A percentile compares a stretch with the other conserved stretches of the same genome.
Conservation (phyloP, 2,797 vertebrate species). For the Malurus splendens region DNA sequence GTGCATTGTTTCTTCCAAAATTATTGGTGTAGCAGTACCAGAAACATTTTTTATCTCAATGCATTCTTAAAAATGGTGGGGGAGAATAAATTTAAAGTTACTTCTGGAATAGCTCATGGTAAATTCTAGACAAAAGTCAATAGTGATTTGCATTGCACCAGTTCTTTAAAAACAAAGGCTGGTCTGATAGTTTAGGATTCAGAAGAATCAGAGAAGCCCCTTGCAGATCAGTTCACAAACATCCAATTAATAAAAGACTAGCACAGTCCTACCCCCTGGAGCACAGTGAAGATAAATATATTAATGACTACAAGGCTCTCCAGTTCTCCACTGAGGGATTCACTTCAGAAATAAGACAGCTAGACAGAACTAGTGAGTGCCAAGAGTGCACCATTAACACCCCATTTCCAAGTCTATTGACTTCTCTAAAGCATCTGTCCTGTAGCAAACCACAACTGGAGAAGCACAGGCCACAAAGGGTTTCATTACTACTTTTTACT, state of each 20-base stretch:
- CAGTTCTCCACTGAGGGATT: not conserved
- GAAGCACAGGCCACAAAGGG: not conserved
- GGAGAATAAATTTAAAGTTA: not conserved
- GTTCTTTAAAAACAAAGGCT: not conserved
- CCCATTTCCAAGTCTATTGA: not conserved
- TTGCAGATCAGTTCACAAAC: not conserved
- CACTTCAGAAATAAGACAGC: not conserved
- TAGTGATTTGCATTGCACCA: not conserved
- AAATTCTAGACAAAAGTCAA: not conserved
- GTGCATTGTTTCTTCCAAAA: not conserved
- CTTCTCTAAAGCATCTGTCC: not conserved
- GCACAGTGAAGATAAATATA: not conserved
- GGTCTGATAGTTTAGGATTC: not conserved
- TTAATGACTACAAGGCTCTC: not conserved
- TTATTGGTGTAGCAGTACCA: not conserved
- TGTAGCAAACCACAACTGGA: not conserved
- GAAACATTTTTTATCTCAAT: not conserved
- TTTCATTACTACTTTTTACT: not conserved
- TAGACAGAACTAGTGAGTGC: not conserved
- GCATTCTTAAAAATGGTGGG: not conserved
- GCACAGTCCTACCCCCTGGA: not conserved
- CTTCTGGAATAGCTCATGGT: not conserved
- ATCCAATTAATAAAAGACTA: not conserved
- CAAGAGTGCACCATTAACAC: not conserved
- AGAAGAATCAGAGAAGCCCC: not conserved